Percentiles rank a stretch among this genome's conserved stretches.
These are phyloP conservation scores for Drosophila suzukii DNA, from an alignment of 1,140 invertebrate genomes.

Conservation along the genomic window DNA sequence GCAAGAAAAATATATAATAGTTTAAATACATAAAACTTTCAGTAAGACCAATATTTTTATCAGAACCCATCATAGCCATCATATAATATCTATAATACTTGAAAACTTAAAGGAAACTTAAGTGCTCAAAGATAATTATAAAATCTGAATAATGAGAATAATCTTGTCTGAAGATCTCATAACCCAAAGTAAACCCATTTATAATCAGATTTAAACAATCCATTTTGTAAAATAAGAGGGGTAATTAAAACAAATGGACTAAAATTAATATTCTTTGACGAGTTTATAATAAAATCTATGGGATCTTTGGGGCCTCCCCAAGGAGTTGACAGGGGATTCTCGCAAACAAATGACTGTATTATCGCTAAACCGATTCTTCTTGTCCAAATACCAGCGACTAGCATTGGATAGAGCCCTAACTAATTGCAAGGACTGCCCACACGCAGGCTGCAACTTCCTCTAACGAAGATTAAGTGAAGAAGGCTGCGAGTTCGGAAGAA, in stretches of 20 bases:
- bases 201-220: too few relatives aligned
- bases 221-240: neutral
- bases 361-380: neutral
- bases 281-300: neutral
- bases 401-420: slow-evolving; percentile 57
- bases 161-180: too few relatives aligned
- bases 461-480: slow-evolving; percentile 70
- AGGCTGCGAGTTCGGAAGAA: slow-evolving; percentile 49
- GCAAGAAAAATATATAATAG: neutral
- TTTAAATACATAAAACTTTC: neutral
- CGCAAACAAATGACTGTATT: slow-evolving; percentile 25
- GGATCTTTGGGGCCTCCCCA: neutral
- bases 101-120: too few relatives aligned
- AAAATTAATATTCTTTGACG: neutral
- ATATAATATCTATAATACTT: too few relatives aligned
- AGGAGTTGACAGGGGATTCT: slow-evolving; percentile 2
- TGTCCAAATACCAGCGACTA: slow-evolving; percentile 52
- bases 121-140: too few relatives aligned
- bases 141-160: neutral
- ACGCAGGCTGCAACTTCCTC: slow-evolving; percentile 38
- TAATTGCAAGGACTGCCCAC: slow-evolving; percentile 54
- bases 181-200: too few relatives aligned
- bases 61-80: too few relatives aligned
- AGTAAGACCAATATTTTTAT: too few relatives aligned
- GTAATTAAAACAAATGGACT: neutral